These are phyloP conservation scores for Nibea coibor DNA, from an alignment of 2,113 vertebrate species.

Conservation along the genomic window DNA sequence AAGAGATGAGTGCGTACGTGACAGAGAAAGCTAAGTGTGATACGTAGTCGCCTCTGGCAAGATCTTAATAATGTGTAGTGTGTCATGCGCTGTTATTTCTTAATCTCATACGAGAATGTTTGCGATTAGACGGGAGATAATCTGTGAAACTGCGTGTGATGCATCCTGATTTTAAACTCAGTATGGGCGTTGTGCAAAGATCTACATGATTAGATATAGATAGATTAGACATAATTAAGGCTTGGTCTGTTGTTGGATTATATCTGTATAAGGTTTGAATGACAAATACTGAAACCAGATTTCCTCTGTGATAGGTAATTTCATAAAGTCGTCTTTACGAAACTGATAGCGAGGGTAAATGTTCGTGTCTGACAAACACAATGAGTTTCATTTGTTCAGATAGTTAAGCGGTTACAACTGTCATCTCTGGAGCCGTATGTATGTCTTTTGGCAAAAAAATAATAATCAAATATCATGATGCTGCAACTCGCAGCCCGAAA, in stretches of 20 bases:
- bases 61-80: conserved; percentile 34
- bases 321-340: not conserved
- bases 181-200: conserved; percentile 4
- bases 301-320: not conserved
- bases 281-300: conserved; percentile 4
- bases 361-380: conserved; percentile 26
- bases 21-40: conserved; percentile 28
- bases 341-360: conserved; percentile 25
- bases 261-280: not conserved
- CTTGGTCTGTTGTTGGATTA: not conserved
- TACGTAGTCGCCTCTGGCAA: conserved; percentile 32
- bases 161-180: conserved; percentile 13
- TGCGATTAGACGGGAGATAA: conserved; percentile 38
- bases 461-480: conserved; percentile 30
- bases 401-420: conserved; percentile 5
- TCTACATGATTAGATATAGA: not conserved
- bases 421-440: conserved; percentile 4
- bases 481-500: conserved; percentile 23
- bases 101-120: conserved; percentile 31
- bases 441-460: not conserved
- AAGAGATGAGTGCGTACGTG: conserved; percentile 22
- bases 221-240: not conserved
- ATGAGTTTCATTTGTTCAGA: conserved; percentile 15
- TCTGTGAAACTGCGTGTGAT: conserved; percentile 19
- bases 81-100: conserved; percentile 39